Conservation (phyloP, 2,888 invertebrate species). For the Tachina fera region DNA sequence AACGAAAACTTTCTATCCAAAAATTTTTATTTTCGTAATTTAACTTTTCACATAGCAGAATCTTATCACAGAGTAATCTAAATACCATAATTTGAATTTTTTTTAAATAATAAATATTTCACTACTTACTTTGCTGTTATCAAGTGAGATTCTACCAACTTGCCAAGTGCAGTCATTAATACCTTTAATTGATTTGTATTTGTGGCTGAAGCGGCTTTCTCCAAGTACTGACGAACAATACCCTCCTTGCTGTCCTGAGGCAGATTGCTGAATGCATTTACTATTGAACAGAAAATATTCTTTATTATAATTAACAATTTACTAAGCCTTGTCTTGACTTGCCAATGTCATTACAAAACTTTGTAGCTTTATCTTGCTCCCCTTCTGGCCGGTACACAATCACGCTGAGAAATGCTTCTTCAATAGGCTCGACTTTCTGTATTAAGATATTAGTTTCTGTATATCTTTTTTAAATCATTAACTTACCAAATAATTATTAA, state of each 20-base stretch:
- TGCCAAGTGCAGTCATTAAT: constrained; percentile 89
- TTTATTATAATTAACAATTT: not conserved
- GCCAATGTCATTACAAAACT: constrained; percentile 88
- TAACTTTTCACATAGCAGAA: constrained; percentile 93
- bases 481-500: constrained; percentile 78
- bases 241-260: constrained; percentile 89
- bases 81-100: not conserved
- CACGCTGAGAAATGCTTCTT: constrained; percentile 95
- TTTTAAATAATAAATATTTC: not conserved
- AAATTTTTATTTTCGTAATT: constrained; percentile 91
- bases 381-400: constrained; percentile 90
- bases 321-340: constrained; percentile 48
- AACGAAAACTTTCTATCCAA: constrained; percentile 94
- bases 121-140: constrained; percentile 88
- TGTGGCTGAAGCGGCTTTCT: constrained; percentile 88
- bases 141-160: constrained; percentile 88
- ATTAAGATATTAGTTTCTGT: constrained; percentile 3
- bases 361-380: constrained; percentile 87
- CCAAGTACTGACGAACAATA: constrained; percentile 89
- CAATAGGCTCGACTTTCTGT: constrained; percentile 91
- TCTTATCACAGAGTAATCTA: constrained; percentile 94
- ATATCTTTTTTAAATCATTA: not conserved
- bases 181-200: constrained; percentile 90
- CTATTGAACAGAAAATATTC: constrained; percentile 74
- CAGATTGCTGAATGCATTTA: constrained; percentile 86